Percentiles rank a stretch among this genome's conserved stretches.
These are phyloP conservation scores for Ceyx melanurus DNA, from an alignment of 2,113 vertebrate species.

Conservation along the genomic window DNA sequence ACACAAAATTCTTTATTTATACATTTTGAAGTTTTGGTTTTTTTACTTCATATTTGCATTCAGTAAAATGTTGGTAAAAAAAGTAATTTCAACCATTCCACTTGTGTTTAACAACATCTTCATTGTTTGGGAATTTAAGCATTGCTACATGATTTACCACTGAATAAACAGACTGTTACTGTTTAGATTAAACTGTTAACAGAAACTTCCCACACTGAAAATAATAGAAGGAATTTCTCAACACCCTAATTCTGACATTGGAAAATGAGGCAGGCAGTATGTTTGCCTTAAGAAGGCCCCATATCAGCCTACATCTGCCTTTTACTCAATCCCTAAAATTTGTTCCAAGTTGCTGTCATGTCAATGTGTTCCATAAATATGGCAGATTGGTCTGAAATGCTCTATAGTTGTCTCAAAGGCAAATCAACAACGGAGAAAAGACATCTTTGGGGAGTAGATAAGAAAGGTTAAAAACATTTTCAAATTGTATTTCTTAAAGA, in stretches of 20 bases:
- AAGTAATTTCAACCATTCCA: not conserved
- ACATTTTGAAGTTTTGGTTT: not conserved
- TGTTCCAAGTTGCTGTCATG: not conserved
- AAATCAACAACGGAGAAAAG: not conserved
- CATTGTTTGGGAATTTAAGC: not conserved
- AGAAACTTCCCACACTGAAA: not conserved
- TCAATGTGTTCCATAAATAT: not conserved
- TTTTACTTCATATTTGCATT: not conserved
- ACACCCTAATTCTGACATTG: not conserved
- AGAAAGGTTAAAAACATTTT: not conserved
- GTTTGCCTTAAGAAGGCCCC: not conserved
- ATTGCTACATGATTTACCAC: not conserved
- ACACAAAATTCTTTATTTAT: constrained; percentile 31
- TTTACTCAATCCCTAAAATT: not conserved
- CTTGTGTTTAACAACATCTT: not conserved
- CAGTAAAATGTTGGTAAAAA: not conserved
- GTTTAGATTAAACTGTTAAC: not conserved
- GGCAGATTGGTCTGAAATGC: not conserved
- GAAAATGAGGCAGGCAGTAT: not conserved
- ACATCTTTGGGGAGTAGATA: not conserved
- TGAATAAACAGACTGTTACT: not conserved
- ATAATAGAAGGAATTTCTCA: not conserved
- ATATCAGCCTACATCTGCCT: not conserved
- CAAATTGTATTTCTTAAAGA: not conserved
- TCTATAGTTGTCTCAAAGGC: not conserved